Conservation (phyloP, 1,140 invertebrate species). For the Cherax destructor region DNA sequence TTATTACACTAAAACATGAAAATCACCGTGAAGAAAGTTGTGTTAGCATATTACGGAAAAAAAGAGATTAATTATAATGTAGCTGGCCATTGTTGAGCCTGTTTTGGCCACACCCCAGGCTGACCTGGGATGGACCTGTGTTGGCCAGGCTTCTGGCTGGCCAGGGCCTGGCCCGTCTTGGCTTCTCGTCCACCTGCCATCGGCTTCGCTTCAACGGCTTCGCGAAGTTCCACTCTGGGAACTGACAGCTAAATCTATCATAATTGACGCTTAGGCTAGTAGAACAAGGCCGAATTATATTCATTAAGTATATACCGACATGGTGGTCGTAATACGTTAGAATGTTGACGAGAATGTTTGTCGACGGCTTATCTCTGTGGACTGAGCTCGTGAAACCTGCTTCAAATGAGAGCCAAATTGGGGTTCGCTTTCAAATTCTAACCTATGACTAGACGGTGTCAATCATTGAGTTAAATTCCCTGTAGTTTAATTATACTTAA, state of each 20-base stretch:
- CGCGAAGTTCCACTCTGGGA: too few relatives aligned
- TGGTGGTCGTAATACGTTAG: not conserved
- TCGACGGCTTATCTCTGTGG: not conserved
- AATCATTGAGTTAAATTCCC: too few relatives aligned
- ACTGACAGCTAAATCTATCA: constrained; percentile 17
- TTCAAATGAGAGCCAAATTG: not conserved
- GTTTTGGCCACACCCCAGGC: too few relatives aligned
- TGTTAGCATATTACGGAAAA: not conserved
- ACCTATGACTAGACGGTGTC: too few relatives aligned
- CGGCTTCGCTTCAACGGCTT: not conserved
- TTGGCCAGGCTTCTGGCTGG: too few relatives aligned
- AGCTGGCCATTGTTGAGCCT: not conserved
- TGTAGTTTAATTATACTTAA: too few relatives aligned
- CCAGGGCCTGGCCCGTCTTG: too few relatives aligned
- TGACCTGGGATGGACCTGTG: too few relatives aligned
- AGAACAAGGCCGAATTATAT: constrained; percentile 10
- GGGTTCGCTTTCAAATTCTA: too few relatives aligned
- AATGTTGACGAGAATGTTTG: not conserved
- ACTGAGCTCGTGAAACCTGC: not conserved
- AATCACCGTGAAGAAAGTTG: too few relatives aligned
- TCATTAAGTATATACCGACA: not conserved
- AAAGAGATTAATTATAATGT: not conserved
- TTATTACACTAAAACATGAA: too few relatives aligned
- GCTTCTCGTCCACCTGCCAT: too few relatives aligned
- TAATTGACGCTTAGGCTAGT: constrained; percentile 13